Evolutionary conservation across 2,797 vertebrate genomes (phyloP), one percentile per base, ranked within the genome.

Genomic region (Aeoliscus strigatus): DNA sequence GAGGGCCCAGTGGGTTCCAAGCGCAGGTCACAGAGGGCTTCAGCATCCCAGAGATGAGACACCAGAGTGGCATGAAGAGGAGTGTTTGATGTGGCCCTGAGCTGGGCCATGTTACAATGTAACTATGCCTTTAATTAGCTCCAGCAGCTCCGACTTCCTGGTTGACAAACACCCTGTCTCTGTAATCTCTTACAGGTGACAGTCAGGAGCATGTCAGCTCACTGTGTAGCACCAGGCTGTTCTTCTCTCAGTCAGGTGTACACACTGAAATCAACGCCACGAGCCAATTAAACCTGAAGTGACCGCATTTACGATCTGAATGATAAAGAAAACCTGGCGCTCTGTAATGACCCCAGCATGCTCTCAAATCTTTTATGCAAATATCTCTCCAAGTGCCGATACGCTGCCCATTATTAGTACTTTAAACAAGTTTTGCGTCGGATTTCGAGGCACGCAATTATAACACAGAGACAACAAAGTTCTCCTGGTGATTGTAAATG

Each of bases 51-150:
- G 81, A 82, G 84, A 82, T 26, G 73, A 81, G 80, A 77, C 80
- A 87, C 68, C 75, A 63, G 82, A 85, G 86, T 79, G 78, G 86
- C 82, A 80, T 63, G 73, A 83, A 56, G 76, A 69, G 55, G 70
- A 81, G 79, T 29, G 82, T 91, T 91, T 92, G 87, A 91, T 88
- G 85, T 88, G 71, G 15, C 51, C 56, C 48, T 66, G 51, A 53
- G 66, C 75, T 53, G 75, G 66, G 76, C 73, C 84, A 66, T 79
- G 86, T 90, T 91, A 89, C 89, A 82, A 69, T 62, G 76, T 87
- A 90, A 86, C 88, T 85, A 73, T 74, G 80, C 79, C 49, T 83
- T 86, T 92, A 91, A 96, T 93, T 89, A 92, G 88, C 87, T 90
- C 88, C 88, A 89, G 89, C 73, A 79, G 86, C 87, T 87, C 86